Evolutionary conservation across 2,888 invertebrate genomes (phyloP).

Genomic region (Cartodere bifasciata): DNA sequence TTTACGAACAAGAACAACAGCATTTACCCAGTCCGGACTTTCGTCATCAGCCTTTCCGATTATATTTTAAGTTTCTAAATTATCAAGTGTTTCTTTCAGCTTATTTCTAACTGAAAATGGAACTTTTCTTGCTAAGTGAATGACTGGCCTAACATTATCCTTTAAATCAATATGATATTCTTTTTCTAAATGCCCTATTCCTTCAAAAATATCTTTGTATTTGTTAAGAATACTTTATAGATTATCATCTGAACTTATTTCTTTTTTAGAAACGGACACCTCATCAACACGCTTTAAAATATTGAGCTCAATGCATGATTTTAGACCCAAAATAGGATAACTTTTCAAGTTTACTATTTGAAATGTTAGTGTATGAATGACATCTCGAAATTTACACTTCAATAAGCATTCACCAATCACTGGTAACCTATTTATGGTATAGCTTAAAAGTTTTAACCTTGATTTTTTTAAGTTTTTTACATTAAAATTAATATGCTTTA

Average conservation of each 20-base stretch:
- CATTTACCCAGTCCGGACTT: too few relatives aligned
- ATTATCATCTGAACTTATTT: not conserved
- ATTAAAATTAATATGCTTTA: too few relatives aligned
- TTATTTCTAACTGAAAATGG: constrained; percentile 11
- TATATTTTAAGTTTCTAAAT: constrained; percentile 5
- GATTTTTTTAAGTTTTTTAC: too few relatives aligned
- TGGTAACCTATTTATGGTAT: too few relatives aligned
- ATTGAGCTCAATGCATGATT: constrained; percentile 1
- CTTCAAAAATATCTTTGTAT: constrained; percentile 11
- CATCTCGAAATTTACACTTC: too few relatives aligned
- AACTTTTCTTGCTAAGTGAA: constrained; percentile 11
- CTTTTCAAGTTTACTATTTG: too few relatives aligned
- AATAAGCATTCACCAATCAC: too few relatives aligned
- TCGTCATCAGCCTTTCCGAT: constrained; percentile 4
- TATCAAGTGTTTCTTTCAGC: constrained; percentile 11
- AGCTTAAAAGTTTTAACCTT: too few relatives aligned
- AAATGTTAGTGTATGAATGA: too few relatives aligned
- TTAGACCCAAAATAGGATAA: constrained; percentile 3
- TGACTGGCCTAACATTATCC: constrained; percentile 10
- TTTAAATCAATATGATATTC: constrained; percentile 15
- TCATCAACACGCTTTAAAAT: constrained; percentile 1
- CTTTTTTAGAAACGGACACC: not conserved
- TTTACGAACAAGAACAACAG: too few relatives aligned
- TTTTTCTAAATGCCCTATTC: constrained; percentile 14
- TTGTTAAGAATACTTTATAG: not conserved